These are phyloP conservation scores for Microctonus brassicae DNA, from an alignment of 2,888 invertebrate species.

Conservation along the genomic window DNA sequence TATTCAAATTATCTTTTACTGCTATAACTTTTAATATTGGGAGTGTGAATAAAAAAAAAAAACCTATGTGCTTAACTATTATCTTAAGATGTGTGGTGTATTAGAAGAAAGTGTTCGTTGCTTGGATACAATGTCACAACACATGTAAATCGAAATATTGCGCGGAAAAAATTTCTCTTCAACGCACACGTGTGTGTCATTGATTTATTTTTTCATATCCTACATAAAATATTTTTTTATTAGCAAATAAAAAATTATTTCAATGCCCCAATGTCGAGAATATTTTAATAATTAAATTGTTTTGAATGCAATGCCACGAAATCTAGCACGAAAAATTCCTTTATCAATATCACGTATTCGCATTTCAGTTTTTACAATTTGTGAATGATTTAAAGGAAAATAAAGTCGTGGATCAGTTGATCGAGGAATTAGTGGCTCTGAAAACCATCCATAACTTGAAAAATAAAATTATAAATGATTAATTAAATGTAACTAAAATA, in stretches of 20 bases:
- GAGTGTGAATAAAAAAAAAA: not conserved
- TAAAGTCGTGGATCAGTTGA: constrained; percentile 55
- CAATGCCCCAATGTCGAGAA: not conserved
- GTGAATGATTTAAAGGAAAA: constrained; percentile 51
- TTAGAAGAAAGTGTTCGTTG: constrained; percentile 34
- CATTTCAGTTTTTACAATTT: constrained; percentile 57
- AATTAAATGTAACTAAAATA: constrained; percentile 22
- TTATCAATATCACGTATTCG: constrained; percentile 49
- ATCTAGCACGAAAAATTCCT: constrained; percentile 50
- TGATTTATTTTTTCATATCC: constrained; percentile 17
- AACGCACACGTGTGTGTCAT: not conserved
- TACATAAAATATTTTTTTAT: not conserved
- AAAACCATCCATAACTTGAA: constrained; percentile 64
- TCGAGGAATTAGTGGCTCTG: constrained; percentile 49
- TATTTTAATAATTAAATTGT: constrained; percentile 40
- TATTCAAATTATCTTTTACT: constrained; percentile 3
- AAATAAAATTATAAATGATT: too few relatives aligned
- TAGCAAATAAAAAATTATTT: not conserved
- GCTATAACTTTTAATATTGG: too few relatives aligned
- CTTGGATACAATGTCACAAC: constrained; percentile 46
- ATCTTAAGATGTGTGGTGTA: constrained; percentile 16
- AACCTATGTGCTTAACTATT: not conserved
- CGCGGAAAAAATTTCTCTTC: constrained; percentile 8
- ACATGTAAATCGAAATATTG: constrained; percentile 23
- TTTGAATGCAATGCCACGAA: constrained; percentile 54